Conservation (phyloP, 2,113 vertebrate species). For the Aspidoscelis tigris region DNA sequence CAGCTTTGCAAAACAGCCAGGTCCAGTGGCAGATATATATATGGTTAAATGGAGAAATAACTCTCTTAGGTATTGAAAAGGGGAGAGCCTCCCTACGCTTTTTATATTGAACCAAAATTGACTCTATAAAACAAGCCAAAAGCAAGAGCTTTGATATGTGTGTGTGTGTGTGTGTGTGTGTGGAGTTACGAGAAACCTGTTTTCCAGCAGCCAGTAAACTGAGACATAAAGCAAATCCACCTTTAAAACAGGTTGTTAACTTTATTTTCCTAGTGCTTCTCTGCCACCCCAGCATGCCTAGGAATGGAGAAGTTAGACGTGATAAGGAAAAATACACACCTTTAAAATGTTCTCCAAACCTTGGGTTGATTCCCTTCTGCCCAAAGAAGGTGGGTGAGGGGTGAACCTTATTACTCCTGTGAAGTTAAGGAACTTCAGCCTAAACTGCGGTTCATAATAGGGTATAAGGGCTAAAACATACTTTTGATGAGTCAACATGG, state of each 20-base stretch:
- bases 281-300: neutral
- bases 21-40: slow-evolving; percentile 49
- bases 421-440: too few relatives aligned
- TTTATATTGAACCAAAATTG: slow-evolving; percentile 62
- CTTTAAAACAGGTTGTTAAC: slow-evolving; percentile 32
- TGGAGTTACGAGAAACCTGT: slow-evolving; percentile 57
- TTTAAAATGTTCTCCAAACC: too few relatives aligned
- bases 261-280: neutral
- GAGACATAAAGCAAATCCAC: slow-evolving; percentile 48
- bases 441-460: too few relatives aligned
- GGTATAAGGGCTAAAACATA: too few relatives aligned
- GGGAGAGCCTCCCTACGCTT: slow-evolving; percentile 54
- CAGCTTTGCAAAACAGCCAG: slow-evolving; percentile 65
- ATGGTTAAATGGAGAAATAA: slow-evolving; percentile 70
- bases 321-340: neutral
- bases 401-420: too few relatives aligned
- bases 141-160: slow-evolving; percentile 54
- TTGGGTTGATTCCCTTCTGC: too few relatives aligned
- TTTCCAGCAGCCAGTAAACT: slow-evolving; percentile 59
- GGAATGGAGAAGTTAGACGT: neutral
- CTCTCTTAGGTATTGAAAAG: slow-evolving; percentile 58
- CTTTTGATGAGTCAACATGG: too few relatives aligned
- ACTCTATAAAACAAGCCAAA: slow-evolving; percentile 60
- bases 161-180: neutral
- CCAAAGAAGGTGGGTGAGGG: too few relatives aligned